Conservation (phyloP, 2,113 vertebrate genomes). For the Gymnarchus niloticus region DNA sequence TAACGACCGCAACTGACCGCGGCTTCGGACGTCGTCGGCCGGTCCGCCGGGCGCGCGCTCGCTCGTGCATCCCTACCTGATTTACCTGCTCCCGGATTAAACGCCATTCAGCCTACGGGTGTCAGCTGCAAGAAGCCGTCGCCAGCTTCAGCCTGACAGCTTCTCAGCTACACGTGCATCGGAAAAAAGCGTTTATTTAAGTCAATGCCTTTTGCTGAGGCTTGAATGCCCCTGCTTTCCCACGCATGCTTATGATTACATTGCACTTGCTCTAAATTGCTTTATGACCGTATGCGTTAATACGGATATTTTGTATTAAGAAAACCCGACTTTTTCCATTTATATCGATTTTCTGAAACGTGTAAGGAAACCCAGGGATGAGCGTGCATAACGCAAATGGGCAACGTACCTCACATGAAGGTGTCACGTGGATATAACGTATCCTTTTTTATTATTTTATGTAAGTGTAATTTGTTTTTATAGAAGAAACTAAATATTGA, state of each 20-base stretch:
- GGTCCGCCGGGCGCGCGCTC: background rate
- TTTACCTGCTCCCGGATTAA: background rate
- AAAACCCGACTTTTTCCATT: background rate
- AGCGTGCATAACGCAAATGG: background rate
- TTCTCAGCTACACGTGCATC: background rate
- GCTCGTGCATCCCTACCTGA: background rate
- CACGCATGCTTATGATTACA: background rate
- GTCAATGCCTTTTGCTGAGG: background rate
- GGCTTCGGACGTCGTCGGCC: constrained; percentile 9
- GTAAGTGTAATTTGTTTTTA: background rate
- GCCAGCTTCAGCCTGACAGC: background rate
- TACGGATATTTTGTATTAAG: background rate
- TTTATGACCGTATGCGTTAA: background rate
- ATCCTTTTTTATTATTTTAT: background rate
- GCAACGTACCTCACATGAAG: background rate
- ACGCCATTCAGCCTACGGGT: background rate
- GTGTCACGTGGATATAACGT: background rate
- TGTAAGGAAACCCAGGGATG: background rate
- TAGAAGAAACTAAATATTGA: background rate
- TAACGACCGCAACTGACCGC: constrained; percentile 27
- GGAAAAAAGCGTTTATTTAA: background rate
- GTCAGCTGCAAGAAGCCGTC: background rate
- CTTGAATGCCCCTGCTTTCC: background rate
- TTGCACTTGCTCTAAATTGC: background rate
- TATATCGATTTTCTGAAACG: background rate